Base-by-base conservation (phyloP, 2,888 invertebrate genomes). In the Hydropsyche betteni region DNA sequence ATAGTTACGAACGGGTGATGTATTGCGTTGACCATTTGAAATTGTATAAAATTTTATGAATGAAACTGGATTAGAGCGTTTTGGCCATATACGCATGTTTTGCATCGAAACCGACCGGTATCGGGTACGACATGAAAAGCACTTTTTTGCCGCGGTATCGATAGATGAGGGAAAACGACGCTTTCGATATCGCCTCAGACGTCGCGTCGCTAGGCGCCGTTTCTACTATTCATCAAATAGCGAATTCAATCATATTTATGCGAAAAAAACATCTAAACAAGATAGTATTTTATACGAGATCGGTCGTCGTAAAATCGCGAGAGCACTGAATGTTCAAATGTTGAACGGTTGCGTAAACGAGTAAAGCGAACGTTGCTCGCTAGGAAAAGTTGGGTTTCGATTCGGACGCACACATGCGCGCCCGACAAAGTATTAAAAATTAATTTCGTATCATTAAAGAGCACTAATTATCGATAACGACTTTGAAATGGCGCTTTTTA, bases 21-120 rank as follows among this genome's bases (percentile, higher is more conserved):
- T 72, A 50, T 72, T 72, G 52, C 55, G 58, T 52, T 33, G n/a
- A 51, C 24, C 69, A 38, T 36, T 70, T 52, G 53, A 36, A 64
- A 68, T 64, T 33, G 64, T 53, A 61, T 55, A 14, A 76, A 61
- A 68, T 75, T 77, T 77, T 75, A 76, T 78, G 76, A 78, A 78
- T 78, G 78, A 75, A 76, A 78, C 78, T 44, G 71, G 78, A 74
- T 74, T 74, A 38, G 33, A 55, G 4, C 73, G 44, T 14, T 75
- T 76, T 69, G 50, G n/a, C 69, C 68, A 52, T 74, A 68, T 68
- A 68, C 5, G 51, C 34, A 34, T 5, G 34, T 64, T 34, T 44
- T 44, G 44, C 44, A 44, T 44, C 10, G 44, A 44, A 44, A 44
- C 44, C 44, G 44, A 44, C 44, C 44, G 10, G 44, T 44, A 44